These are phyloP conservation scores for Pyrrhia umbra DNA, from an alignment of 2,888 invertebrate genomes.

Conservation along the genomic window DNA sequence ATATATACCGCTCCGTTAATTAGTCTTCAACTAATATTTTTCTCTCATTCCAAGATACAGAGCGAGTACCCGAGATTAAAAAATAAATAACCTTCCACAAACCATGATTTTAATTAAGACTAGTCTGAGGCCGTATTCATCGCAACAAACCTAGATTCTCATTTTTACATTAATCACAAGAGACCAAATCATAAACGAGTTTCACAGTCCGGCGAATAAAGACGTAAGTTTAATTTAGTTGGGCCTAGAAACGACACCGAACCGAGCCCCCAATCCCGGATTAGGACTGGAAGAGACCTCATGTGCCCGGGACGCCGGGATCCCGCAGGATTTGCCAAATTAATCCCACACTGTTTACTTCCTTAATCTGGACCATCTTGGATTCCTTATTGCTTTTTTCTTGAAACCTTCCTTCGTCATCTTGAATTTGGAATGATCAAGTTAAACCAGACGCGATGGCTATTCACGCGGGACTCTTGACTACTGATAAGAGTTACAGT, in stretches of 20 bases:
- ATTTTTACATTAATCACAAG: conserved; percentile 14
- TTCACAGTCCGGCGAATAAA: conserved; percentile 27
- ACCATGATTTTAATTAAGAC: conserved; percentile 6
- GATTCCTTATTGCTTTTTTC: conserved; percentile 24
- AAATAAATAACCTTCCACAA: neutral
- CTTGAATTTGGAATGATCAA: neutral
- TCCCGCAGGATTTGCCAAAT: conserved; percentile 44
- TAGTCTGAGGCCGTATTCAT: neutral
- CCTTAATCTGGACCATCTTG: conserved; percentile 51
- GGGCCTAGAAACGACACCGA: conserved; percentile 44
- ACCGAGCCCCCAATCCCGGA: conserved; percentile 49
- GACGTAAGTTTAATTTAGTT: conserved; percentile 58
- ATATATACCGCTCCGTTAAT: neutral
- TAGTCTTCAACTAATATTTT: neutral
- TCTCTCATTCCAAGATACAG: conserved; percentile 2
- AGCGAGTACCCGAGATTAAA: neutral
- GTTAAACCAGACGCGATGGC: neutral
- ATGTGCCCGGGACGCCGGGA: conserved; percentile 32
- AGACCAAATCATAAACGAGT: conserved; percentile 10
- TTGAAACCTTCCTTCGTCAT: conserved; percentile 7
- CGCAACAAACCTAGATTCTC: neutral
- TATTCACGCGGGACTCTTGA: neutral
- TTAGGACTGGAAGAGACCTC: conserved; percentile 45
- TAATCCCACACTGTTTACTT: conserved; percentile 56
- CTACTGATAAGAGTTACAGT: too few species aligned